Percentiles rank a stretch among this genome's conserved stretches.
These are phyloP conservation scores for Bucco capensis DNA, from an alignment of 2,113 vertebrate species.

Conservation along the genomic window DNA sequence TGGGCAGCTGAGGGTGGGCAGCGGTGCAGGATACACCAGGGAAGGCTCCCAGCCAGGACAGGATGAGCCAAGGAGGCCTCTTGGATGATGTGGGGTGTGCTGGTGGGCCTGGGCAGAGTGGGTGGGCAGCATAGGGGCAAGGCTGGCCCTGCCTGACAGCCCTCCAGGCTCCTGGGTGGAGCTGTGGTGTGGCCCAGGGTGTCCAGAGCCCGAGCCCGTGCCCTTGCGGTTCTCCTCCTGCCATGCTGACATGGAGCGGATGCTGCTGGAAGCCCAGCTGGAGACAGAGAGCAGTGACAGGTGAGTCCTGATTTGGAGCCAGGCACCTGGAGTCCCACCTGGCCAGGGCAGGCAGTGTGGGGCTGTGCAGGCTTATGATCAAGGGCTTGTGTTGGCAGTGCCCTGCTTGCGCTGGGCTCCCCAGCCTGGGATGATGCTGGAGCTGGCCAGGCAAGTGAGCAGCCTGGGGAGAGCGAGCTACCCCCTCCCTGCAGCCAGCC, in stretches of 20 bases:
- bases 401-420: neutral
- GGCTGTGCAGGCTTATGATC: fast-evolving
- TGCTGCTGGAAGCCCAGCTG: conserved; percentile 60
- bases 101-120: neutral
- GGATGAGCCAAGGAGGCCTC: neutral
- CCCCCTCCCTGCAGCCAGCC: neutral
- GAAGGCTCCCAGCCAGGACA: fast-evolving
- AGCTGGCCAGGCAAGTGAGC: fast-evolving
- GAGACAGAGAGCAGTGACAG: neutral
- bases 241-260: conserved; percentile 7
- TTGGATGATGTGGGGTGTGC: neutral
- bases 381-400: neutral
- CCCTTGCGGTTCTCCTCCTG: neutral
- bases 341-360: fast-evolving
- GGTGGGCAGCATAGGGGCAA: neutral
- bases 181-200: conserved; percentile 6
- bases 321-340: fast-evolving
- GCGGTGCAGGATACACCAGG: fast-evolving
- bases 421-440: neutral
- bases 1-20: fast-evolving
- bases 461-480: neutral
- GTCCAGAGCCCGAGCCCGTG: neutral
- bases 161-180: conserved; percentile 51
- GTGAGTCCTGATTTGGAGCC: neutral
- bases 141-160: neutral